Base-by-base conservation (phyloP, 2,888 invertebrate genomes). In the Parnassius glacialis region DNA sequence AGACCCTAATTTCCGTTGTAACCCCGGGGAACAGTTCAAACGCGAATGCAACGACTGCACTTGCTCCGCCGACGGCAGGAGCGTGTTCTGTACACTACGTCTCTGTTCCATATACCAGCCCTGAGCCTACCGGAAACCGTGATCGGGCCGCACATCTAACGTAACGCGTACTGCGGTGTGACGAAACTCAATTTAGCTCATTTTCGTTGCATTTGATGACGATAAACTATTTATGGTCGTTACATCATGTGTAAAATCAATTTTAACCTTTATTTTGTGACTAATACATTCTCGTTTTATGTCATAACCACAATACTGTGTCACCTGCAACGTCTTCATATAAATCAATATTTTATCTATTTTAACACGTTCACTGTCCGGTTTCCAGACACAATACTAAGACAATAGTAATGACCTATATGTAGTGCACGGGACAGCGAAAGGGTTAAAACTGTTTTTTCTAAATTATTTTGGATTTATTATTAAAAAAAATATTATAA, bases 31-130 rank as follows among this genome's bases (percentile, higher is more conserved):
- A 66, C 85, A 85, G 65, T 92, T 90, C 80, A 85, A 84, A 64
- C 80, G 80, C 0, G 84, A 83, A 50, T 93, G 93, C 76, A 92
- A 92, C 70, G 88, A 89, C 70, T 93, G 93, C 76, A 83, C 85
- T 1, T 93, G 93, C 71, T 84, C 86, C 0, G 85, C 87, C 0
- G 87, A 89, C 62, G 92, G 92, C 10, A 85, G 74, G 61, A 82
- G 81, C 57, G 84, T 89, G 2, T 88, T 84, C 73, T 93, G 93
- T 74, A 91, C 92, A 1, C 66, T 88, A 16, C 86, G 81, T 41
- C 71, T 87, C 48, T 92, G 92, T 66, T 42, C 56, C 12, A 16
- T 63, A 2, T 63, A 63, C 44, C 59, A 55, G 11, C 63, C 56
- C 11, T 63, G 63, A 63, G 52, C 5, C 25, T 13, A 7, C 20